These are phyloP conservation scores for Setipinna tenuifilis DNA, from an alignment of 2,797 vertebrate species.

Conservation along the genomic window DNA sequence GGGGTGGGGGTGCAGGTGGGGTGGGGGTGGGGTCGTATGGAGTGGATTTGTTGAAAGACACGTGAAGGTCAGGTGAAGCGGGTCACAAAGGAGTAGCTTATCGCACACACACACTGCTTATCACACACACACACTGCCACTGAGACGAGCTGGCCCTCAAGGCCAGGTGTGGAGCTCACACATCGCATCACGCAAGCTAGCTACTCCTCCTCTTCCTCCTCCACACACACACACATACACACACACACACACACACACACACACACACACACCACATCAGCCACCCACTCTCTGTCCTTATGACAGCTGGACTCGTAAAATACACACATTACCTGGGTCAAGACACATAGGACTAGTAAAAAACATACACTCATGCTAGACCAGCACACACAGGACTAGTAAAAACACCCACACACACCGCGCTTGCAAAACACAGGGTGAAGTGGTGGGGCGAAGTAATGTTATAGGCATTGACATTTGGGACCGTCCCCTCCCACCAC, in stretches of 20 bases:
- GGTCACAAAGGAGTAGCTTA: slow-evolving; percentile 40
- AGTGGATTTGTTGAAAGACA: slow-evolving; percentile 32
- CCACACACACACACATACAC: neutral
- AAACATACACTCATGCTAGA: neutral
- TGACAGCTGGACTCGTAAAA: slow-evolving; percentile 11
- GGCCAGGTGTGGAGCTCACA: neutral
- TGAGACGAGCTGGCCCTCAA: too few relatives aligned
- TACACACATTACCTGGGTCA: slow-evolving; percentile 5
- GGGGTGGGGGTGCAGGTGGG: neutral
- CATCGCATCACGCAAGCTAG: neutral
- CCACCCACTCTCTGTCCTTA: slow-evolving; percentile 34
- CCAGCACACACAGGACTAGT: neutral
- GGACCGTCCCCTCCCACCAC: neutral
- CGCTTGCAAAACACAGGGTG: neutral
- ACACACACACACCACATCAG: neutral
- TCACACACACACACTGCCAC: too few relatives aligned
- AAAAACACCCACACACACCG: neutral
- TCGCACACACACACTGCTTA: neutral
- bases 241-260: neutral
- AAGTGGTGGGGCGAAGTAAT: neutral
- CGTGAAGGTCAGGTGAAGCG: slow-evolving; percentile 40
- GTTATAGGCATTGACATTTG: neutral
- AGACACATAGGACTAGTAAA: neutral
- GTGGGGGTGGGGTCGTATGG: slow-evolving; percentile 26
- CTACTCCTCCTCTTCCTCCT: neutral